Percentiles rank a stretch among this genome's conserved stretches.
phyloP scores from a whole-genome alignment of 2,797 vertebrate species.

The Falco novaeseelandiae region DNA sequence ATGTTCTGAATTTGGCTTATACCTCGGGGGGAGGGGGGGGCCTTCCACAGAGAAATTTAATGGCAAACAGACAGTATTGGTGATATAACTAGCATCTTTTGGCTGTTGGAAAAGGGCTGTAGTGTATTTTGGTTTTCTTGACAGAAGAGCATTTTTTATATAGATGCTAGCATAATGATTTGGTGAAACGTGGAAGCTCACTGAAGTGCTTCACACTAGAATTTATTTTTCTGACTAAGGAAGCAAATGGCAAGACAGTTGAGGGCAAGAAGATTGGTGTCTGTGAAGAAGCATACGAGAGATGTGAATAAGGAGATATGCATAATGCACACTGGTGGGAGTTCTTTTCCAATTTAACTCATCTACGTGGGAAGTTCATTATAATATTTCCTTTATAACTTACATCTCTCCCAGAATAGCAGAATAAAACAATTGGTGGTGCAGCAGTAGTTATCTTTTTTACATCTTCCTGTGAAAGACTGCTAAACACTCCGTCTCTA shows the following conservation, averaged over 20 bases:
- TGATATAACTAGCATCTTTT: neutral
- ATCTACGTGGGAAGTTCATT: neutral
- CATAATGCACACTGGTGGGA: neutral
- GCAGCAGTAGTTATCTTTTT: neutral
- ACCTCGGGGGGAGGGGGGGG: neutral
- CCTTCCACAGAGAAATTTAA: neutral
- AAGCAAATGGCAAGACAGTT: neutral
- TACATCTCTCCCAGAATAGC: neutral
- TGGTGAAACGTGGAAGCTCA: neutral
- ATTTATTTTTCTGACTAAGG: neutral
- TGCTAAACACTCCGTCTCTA: neutral
- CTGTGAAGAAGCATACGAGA: neutral
- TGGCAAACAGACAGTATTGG: neutral
- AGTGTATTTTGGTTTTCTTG: neutral
- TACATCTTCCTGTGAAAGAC: neutral
- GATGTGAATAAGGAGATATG: neutral
- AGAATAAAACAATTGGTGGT: neutral
- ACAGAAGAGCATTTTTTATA: fast-evolving
- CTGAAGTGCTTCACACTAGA: neutral
- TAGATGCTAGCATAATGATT: neutral
- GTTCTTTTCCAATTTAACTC: conserved; percentile 4
- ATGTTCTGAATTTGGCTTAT: neutral
- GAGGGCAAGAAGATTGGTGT: neutral
- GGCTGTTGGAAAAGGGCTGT: neutral
- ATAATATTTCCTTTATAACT: neutral